Evolutionary conservation across 2,888 invertebrate genomes (phyloP).

Genomic region (Hydrotaea diabolus): DNA sequence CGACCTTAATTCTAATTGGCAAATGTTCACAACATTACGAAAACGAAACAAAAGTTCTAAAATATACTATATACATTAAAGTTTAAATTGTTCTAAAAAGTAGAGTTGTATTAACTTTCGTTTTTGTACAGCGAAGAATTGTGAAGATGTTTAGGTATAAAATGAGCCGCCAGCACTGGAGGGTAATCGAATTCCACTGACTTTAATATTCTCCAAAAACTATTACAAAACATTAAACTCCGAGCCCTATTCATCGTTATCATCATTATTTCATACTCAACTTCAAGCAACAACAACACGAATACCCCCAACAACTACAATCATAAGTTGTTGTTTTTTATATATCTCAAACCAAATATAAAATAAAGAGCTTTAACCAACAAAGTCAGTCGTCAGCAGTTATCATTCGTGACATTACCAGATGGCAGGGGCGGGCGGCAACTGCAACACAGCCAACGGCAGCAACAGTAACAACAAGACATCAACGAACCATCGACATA

Average conservation of each 20-base stretch:
- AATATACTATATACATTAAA: too few species aligned
- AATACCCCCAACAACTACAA: background rate
- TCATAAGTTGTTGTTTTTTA: background rate
- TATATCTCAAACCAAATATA: background rate
- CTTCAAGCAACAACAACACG: slow-evolving; percentile 1
- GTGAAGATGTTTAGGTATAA: too few species aligned
- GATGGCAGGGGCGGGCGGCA: background rate
- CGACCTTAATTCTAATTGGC: too few species aligned
- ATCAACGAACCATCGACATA: slow-evolving; percentile 3
- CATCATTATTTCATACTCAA: slow-evolving; percentile 21
- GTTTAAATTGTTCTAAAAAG: too few species aligned
- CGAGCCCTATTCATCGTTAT: background rate
- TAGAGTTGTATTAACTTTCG: too few species aligned
- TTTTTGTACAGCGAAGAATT: too few species aligned
- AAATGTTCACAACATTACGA: too few species aligned
- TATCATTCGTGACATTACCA: slow-evolving; percentile 25
- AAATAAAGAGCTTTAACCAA: slow-evolving; percentile 11
- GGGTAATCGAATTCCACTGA: too few species aligned
- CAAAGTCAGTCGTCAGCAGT: slow-evolving; percentile 24
- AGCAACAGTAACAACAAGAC: background rate
- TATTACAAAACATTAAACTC: too few species aligned
- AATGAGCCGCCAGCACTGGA: too few species aligned
- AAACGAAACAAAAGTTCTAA: too few species aligned
- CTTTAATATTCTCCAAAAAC: too few species aligned
- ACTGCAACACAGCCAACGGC: background rate